Base-by-base conservation (phyloP, 1,140 invertebrate genomes). In the Cherax destructor region DNA sequence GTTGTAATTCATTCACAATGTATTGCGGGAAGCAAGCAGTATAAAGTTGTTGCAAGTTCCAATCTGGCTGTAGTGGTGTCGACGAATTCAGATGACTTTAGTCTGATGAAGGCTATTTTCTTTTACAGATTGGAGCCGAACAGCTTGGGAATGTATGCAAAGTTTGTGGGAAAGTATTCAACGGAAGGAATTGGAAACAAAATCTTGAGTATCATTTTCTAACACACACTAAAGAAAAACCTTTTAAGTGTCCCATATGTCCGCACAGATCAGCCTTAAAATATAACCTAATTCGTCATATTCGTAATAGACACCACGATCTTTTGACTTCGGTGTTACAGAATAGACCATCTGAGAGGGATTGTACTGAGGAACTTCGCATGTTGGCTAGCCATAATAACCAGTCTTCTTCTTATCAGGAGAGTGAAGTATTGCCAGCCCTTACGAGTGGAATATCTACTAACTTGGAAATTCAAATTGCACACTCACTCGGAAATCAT, bases 151-250 rank as follows among this genome's bases (percentile, higher is more conserved):
- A 91, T 91, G 89, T 91, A 21, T 91, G 89, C 89, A 91, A 91
- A 91, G 89, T 91, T 91, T 91, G 89, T 91, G 89, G 89, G 74
- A 91, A 91, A 91, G 74, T 91, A 76, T 91, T 91, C 89, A 91
- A 91, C 89, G 89, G 89, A 91, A 91, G 89, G 61, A 91, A 91
- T 91, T 91, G 89, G 89, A 91, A 91, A 85, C 89, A 91, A 91
- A 91, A 91, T 86, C 89, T 91, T 86, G 83, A 91, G 89, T 91
- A 91, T 79, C 89, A 91, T 80, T 85, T 91, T 61, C 83, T 91
- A 86, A 91, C 92, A 65, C 92, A 93, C 47, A 93, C 92, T n/a
- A 91, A 91, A 59, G 86, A 93, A 78, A 93, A 93, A 69, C 92
- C 92, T 13, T 93, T 86, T 50, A 88, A 89, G 50, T 93, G 92